Base-by-base conservation (phyloP, 2,113 vertebrate species). In the Anolis sagrei region DNA sequence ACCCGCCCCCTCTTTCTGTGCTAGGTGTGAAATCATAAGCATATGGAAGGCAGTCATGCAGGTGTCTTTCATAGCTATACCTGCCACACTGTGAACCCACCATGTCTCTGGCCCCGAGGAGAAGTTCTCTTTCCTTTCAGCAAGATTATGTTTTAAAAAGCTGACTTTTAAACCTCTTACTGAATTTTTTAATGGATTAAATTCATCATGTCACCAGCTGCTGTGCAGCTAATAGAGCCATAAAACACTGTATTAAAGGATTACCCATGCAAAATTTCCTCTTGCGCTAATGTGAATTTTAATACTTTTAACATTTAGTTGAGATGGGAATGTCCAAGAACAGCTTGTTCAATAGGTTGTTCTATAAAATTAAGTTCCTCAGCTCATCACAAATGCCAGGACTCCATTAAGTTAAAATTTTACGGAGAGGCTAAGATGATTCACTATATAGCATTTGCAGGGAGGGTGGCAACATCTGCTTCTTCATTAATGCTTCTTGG, bases 221-320 rank as follows among this genome's bases (percentile, higher is more conserved):
- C 97, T 97, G 96, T 96, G 97, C 95, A 95, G 95, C 96, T 97
- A 97, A 97, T 97, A 97, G 96, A 96, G 97, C 96, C 96, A 97
- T 97, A 97, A 97, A 97, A 96, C 96, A 96, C 96, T 97, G 97
- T 97, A 97, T 97, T 97, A 97, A 97, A 97, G 97, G 96, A 97
- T 97, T 97, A 96, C 96, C 95, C 97, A 96, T 97, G 97, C 96
- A 97, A 97, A 97, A 97, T 97, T 97, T 97, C 96, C 93, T 96
- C 96, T 96, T 93, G 95, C 82, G 95, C 95, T 97, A 97, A 97
- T 97, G 97, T 96, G 97, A 97, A 97, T 97, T 97, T 97, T 97
- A 97, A 97, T 97, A 97, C 97, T 97, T 97, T 96, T 97, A 97
- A 97, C 97, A 97, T 97, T 97, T 97, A 96, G 97, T 97, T 95